Base-by-base conservation (phyloP, 2,797 vertebrate species). In the Gymnoscopelus braueri region DNA sequence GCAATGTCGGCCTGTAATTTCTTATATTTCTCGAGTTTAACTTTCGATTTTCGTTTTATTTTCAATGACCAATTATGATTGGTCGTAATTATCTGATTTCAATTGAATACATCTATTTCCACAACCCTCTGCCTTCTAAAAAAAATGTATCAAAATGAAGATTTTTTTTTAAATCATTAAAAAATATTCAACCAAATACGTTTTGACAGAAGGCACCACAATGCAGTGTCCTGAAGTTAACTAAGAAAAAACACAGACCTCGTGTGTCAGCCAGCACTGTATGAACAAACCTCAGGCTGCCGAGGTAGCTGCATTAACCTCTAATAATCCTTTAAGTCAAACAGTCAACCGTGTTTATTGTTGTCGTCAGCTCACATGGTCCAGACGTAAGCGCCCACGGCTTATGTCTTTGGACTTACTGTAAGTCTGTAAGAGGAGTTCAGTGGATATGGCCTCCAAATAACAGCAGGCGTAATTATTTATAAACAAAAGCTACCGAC, bases 381-480 rank as follows among this genome's bases (percentile, higher is more conserved):
- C 39, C 87, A 88, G 80, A 82, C 85, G 81, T 91, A 90, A 93
- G 78, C 74, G 81, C 60, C 7, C 39, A 74, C 71, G 90, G 90
- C 87, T 90, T 89, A 76, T 47, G 35, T 62, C 53, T 44, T 88
- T 75, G 84, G 19, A 19, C 19, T 19, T 19, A 78, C 60, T 91
- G 87, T 44, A 44, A 75, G 52, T 61, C 61, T 72, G 63, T 78
- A 84, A 87, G 71, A 76, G 68, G 60, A 65, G 19, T 19, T 19
- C 44, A 14, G 60, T 61, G 12, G 62, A 65, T 51, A 67, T 78
- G 82, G 67, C 81, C 79, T 91, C 84, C 88, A 87, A 89, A 88
- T 80, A 78, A 72, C 77, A 67, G 8, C 39, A 44, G 9, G 39
- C 5, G 39, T 10, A 44, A 44, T 44, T 81, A 86, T 84, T 82